Evolutionary conservation across 2,797 vertebrate genomes (phyloP), one percentile per base, ranked within the genome.

Genomic region (Pangasius krempfi): DNA sequence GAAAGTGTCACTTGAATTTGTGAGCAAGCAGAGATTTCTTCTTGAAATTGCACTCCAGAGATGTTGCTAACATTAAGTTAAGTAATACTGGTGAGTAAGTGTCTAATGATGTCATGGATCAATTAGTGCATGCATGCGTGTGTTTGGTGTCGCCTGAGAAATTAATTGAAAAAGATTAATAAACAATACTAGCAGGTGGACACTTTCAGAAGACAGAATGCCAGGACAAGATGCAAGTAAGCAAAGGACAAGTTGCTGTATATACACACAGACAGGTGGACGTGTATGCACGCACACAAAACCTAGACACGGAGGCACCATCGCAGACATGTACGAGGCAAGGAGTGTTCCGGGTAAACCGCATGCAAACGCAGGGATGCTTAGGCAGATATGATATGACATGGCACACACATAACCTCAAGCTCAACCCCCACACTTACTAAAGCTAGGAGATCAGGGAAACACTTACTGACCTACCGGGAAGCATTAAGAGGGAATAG

Each of bases 151-250:
- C 68, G 72, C 7, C 1, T 47, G 37, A 44, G 58, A 27, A 64
- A 52, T 47, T 0, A 78, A 30, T 37, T 58, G 52, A 66, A 84
- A n/a, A 30, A 68, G 40, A 84, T 60, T 88, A 82, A 88, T 86
- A 93, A 95, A 85, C 93, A 92, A 92, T 86, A 86, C 30, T 90
- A 92, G 90, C 91, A 92, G 89, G 90, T 88, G 92, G 91, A 93
- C 92, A 88, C 47, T 89, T 94, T 89, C 50, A 88, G 84, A 90
- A 78, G 79, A 93, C 87, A 92, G 89, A 92, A 82, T 37, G 50
- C 78, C 47, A 40, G 64, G 33, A 84, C n/a, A 88, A 70, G 70
- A 79, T 27, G 75, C 22, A 82, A 89, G 44, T 25, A 79, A 54
- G 30, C 75, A 66, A 73, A 82, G 84, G 75, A 64, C 76, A 79